Base-by-base conservation (phyloP, 2,113 vertebrate species). In the Hippocampus zosterae region DNA sequence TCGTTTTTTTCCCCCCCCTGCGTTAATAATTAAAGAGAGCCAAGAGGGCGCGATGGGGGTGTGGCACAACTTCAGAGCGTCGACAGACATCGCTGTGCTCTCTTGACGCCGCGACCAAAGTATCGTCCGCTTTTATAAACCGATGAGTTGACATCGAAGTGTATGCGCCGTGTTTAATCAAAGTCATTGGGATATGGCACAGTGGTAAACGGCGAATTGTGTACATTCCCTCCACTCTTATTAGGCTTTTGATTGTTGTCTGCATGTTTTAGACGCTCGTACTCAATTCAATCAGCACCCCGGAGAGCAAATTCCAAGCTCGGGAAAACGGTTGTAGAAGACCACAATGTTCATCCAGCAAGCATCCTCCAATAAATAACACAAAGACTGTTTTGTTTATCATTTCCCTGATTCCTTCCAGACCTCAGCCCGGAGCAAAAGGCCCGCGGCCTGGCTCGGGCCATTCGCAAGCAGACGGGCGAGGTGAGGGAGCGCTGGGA, bases 401-500 rank as follows among this genome's bases (percentile, higher is more conserved):
- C 3, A 21, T 19, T 53, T 19, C 9, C 0, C 21, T 11, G 23
- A 27, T 33, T 55, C 52, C 61, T 13, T 64, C 9, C 84, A 96
- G 96, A 99, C 67, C 65, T 93, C 81, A 96, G 94, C 3, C 93
- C 96, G 0, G 97, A 99, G 86, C 96, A 98, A 87, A 96, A 93
- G 89, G 95, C 96, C 64, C 90, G 94, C 76, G 93, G 85, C 29
- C 90, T 98, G 81, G 95, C 96, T 69, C 94, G 94, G 81, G 94
- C 95, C 48, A 96, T 99, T 92, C 95, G 97, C 41, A 98, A 95
- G 75, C 96, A 98, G 88, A 96, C 96, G 0, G 92, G 90, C 0
- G 96, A 99, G 73, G 94, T 99, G 72, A 93, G 91, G 63, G 97
- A 97, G 81, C 95, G 95, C 37, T 99, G 97, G 97, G 95, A 97